These are phyloP conservation scores for Diglossa cyanea DNA, from an alignment of 2,797 vertebrate genomes.

Conservation along the genomic window DNA sequence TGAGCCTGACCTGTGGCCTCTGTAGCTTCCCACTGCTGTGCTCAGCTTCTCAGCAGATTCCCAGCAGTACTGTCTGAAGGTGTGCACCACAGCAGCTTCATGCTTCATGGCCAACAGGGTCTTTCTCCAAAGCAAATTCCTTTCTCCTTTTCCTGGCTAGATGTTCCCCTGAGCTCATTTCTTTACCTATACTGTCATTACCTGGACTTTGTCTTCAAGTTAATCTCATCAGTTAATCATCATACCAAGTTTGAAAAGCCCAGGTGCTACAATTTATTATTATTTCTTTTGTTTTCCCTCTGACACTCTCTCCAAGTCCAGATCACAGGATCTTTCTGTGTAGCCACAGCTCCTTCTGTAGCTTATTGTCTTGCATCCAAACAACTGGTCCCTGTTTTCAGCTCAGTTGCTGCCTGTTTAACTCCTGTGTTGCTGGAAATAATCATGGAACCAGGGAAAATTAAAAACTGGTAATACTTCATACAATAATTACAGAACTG, in stretches of 20 bases:
- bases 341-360: not conserved
- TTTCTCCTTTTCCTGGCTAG: not conserved
- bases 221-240: not conserved
- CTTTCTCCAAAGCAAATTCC: not conserved
- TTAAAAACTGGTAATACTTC: not conserved
- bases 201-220: not conserved
- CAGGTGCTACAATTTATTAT: not conserved
- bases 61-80: not conserved
- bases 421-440: not conserved
- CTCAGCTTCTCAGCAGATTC: not conserved
- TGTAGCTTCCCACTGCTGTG: not conserved
- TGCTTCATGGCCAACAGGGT: not conserved
- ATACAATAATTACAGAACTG: not conserved
- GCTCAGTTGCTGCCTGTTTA: not conserved
- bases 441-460: not conserved
- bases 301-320: not conserved
- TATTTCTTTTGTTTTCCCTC: not conserved
- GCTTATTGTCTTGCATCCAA: not conserved
- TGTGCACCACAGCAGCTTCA: accelerated
- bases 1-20: not conserved
- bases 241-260: not conserved
- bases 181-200: not conserved
- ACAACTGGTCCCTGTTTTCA: not conserved
- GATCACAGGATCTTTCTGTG: not conserved
- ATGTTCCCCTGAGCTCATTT: not conserved